Conservation (phyloP, 2,888 invertebrate species). For the Hyalella azteca region DNA sequence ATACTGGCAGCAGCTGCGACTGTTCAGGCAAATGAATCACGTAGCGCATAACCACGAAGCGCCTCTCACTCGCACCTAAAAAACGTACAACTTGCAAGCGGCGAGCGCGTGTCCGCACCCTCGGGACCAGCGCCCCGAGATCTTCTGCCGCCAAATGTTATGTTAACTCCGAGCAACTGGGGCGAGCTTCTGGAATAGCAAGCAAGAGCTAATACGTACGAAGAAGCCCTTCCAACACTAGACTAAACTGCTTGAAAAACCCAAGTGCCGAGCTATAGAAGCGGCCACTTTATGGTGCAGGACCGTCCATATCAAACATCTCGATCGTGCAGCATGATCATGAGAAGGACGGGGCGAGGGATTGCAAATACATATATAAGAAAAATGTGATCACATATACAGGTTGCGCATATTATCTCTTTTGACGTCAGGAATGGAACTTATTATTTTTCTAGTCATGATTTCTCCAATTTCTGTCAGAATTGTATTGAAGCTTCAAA, state of each 20-base stretch:
- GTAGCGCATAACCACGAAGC: constrained; percentile 26
- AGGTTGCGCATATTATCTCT: no score
- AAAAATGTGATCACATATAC: no score
- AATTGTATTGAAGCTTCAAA: no score
- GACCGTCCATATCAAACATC: no score
- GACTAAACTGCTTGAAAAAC: background rate
- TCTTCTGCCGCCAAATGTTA: constrained; percentile 16
- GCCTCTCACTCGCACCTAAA: constrained; percentile 1
- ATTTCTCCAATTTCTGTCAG: no score
- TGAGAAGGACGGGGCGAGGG: no score
- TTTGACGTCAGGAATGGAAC: no score
- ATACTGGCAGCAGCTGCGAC: background rate
- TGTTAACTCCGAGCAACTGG: constrained; percentile 22
- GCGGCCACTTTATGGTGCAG: no score
- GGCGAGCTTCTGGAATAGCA: background rate
- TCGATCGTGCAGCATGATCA: no score
- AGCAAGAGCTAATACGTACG: background rate
- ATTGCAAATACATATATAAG: no score
- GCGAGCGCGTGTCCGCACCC: constrained; percentile 5
- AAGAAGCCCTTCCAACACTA: background rate
- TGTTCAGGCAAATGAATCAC: constrained; percentile 26
- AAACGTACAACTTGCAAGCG: constrained; percentile 18
- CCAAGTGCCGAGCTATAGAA: background rate
- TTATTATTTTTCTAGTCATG: no score
- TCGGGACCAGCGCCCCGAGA: background rate